Base-by-base conservation (phyloP, 2,797 vertebrate genomes). In the Percopsis omiscomaycus region DNA sequence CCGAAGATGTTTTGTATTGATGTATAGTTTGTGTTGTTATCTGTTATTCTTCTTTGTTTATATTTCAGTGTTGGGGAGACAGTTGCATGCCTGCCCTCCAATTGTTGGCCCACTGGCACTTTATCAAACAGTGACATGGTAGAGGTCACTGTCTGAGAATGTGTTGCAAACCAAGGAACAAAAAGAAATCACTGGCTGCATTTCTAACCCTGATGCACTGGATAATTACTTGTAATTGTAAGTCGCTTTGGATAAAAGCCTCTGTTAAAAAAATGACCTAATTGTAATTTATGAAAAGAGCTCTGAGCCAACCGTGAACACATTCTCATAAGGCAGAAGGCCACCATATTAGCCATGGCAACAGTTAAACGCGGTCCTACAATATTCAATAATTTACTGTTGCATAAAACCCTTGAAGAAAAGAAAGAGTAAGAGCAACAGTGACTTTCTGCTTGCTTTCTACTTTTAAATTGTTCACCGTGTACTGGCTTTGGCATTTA, bases 21-120 rank as follows among this genome's bases (percentile, higher is more conserved):
- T 89, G 88, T 92, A 88, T 81, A 88, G 85, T 82, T 81, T 78
- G 64, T 83, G 87, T 83, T 78, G 73, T 68, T 60, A 67, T 79
- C 69, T 84, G 73, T 68, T 70, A 68, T 68, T 80, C 70, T 78
- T 82, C 87, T 73, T 73, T 68, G 68, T 82, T 87, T 89, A 81
- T 86, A 72, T 84, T 83, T 88, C 71, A 79, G 79, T 69, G 86
- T 68, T 42, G 66, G 79, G 79, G 45, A 78, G 83, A 65, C 81
- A 82, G 61, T 81, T 50, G 87, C 90, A 92, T 90, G 90, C 11
- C 59, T 88, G 82, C 85, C 82, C 74, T 71, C 79, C 77, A 74
- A 11, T 73, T 45, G 72, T 84, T 76, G 68, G 62, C 77, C 64
- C 9, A 42, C 55, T 77, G 37, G 1, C 78, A 78, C 75, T 78